Evolutionary conservation across 2,888 invertebrate species (phyloP).

Genomic region (Rhaphigaster nebulosa): DNA sequence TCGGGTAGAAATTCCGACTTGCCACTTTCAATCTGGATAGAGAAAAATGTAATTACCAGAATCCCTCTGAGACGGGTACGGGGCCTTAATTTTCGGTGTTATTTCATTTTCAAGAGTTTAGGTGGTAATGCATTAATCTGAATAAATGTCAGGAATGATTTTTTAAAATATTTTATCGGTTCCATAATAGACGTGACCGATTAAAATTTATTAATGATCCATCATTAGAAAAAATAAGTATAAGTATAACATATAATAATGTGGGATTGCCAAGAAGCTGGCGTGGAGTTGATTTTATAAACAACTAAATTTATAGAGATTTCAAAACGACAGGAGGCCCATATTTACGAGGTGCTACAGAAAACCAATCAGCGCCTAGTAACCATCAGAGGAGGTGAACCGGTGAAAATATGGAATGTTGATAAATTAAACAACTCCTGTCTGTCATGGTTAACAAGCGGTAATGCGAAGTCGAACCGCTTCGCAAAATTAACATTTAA

Average conservation of each 20-base stretch:
- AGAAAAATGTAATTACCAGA: slow-evolving; percentile 1
- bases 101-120: not conserved
- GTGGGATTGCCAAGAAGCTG: not conserved
- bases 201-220: not conserved
- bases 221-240: not conserved
- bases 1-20: not conserved
- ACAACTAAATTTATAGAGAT: not conserved
- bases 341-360: slow-evolving; percentile 25
- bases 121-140: not conserved
- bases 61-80: not conserved
- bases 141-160: not conserved
- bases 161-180: not conserved
- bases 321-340: not conserved
- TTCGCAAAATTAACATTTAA: not conserved
- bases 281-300: not conserved
- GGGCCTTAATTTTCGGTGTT: not conserved
- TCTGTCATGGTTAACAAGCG: slow-evolving; percentile 4
- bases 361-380: slow-evolving; percentile 16
- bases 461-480: not conserved
- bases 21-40: not conserved
- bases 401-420: not conserved
- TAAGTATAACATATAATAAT: not conserved
- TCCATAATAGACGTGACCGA: not conserved
- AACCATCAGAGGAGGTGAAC: not conserved
- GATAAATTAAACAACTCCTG: slow-evolving; percentile 23